These are phyloP conservation scores for Mercenaria mercenaria DNA, from an alignment of 1,140 invertebrate species.

Conservation along the genomic window DNA sequence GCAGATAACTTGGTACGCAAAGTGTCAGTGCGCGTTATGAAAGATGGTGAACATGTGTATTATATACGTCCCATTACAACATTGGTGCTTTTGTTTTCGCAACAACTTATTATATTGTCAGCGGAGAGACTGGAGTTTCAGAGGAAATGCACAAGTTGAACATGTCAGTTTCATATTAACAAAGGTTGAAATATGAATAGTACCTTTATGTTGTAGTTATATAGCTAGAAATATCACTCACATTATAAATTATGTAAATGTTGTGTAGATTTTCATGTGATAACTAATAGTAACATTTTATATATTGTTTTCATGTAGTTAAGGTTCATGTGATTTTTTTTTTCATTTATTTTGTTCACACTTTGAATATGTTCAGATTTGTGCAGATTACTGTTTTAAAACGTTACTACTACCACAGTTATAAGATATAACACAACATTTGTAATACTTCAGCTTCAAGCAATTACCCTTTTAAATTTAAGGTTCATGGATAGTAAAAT, in stretches of 20 bases:
- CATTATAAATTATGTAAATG: background rate
- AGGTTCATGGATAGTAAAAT: too few relatives aligned
- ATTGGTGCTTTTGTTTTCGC: background rate
- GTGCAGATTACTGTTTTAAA: background rate
- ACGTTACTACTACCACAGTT: background rate
- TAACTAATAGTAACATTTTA: background rate
- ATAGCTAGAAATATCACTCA: background rate
- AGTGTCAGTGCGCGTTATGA: constrained; percentile 37
- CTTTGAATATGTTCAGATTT: background rate
- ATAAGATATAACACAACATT: background rate
- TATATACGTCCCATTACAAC: background rate
- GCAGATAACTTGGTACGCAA: constrained; percentile 53
- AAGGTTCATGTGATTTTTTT: too few relatives aligned
- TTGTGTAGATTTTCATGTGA: background rate
- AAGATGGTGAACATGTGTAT: background rate
- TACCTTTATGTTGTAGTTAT: background rate
- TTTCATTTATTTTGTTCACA: background rate
- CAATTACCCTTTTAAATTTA: too few relatives aligned
- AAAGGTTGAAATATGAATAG: background rate
- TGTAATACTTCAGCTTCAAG: background rate
- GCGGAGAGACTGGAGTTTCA: background rate
- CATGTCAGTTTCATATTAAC: background rate
- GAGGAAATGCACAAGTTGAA: background rate
- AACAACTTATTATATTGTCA: background rate
- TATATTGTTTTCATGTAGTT: too few relatives aligned